Evolutionary conservation across 2,797 vertebrate genomes (phyloP).

Genomic region (Schizopygopsis pylzovi): DNA sequence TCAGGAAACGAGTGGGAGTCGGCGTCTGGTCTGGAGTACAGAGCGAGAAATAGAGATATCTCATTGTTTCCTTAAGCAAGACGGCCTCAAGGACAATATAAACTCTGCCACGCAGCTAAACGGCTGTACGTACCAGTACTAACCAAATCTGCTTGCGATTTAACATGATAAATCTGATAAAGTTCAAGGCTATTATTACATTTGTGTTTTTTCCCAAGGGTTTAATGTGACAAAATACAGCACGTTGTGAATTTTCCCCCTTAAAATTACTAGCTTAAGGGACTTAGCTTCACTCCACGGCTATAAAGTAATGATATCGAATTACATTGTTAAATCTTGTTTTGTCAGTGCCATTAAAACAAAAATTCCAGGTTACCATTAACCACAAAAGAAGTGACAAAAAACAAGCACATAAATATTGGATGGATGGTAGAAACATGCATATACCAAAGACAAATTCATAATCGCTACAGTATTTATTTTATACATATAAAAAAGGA

Average conservation of each 20-base stretch:
- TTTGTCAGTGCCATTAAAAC: conserved; percentile 15
- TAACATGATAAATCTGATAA: background rate
- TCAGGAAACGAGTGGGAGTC: conserved; percentile 96
- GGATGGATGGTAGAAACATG: background rate
- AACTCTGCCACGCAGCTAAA: conserved; percentile 8
- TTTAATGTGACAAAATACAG: conserved; percentile 29
- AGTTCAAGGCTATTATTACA: background rate
- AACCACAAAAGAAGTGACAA: conserved; percentile 7
- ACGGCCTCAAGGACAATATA: conserved; percentile 55
- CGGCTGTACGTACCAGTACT: background rate
- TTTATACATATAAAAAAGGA: background rate
- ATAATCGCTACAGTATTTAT: background rate
- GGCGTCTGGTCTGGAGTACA: conserved; percentile 92
- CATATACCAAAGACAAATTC: background rate
- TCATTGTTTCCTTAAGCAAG: conserved; percentile 41
- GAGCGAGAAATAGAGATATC: conserved; percentile 48
- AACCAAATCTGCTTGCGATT: conserved; percentile 25
- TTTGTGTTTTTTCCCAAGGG: conserved; percentile 30
- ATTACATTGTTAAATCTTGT: background rate
- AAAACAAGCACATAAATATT: background rate
- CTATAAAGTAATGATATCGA: conserved; percentile 25
- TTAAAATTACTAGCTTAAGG: conserved; percentile 12
- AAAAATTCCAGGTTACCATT: background rate
- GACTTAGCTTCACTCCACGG: background rate
- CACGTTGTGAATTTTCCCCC: background rate